phyloP scores from a whole-genome alignment of 2,888 invertebrate genomes.

The Eulithis testata region DNA sequence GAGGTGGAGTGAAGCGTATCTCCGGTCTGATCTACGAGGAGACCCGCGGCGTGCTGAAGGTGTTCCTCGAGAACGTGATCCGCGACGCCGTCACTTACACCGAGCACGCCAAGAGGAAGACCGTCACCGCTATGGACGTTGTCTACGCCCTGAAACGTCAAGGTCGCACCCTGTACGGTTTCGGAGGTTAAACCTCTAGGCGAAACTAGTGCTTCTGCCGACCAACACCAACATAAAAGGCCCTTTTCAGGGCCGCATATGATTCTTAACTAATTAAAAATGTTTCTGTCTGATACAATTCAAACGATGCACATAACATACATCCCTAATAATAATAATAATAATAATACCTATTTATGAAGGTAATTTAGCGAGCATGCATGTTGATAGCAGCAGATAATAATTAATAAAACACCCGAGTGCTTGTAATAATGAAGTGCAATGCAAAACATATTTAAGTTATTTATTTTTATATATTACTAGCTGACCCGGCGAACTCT shows the following conservation, averaged over 20 bases:
- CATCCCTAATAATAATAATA: too few relatives aligned
- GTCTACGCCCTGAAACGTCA: conserved; percentile 94
- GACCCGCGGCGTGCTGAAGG: conserved; percentile 90
- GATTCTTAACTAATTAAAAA: not conserved
- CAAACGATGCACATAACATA: not conserved
- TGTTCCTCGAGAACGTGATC: conserved; percentile 93
- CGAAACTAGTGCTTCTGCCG: too few relatives aligned
- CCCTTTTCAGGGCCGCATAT: conserved; percentile 4
- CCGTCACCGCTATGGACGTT: conserved; percentile 95
- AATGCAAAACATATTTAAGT: too few relatives aligned
- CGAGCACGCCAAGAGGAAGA: conserved; percentile 94
- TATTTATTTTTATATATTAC: too few relatives aligned
- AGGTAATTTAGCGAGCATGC: too few relatives aligned
- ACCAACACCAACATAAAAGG: not conserved
- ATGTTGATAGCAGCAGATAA: too few relatives aligned
- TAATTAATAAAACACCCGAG: too few relatives aligned
- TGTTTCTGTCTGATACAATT: not conserved
- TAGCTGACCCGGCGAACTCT: too few relatives aligned
- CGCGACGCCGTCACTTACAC: conserved; percentile 93
- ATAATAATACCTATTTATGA: too few relatives aligned
- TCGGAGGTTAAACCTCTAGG: not conserved
- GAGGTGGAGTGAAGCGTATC: conserved; percentile 85
- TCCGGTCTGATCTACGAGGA: conserved; percentile 93
- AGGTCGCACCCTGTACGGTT: conserved; percentile 63
- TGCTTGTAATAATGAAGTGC: too few relatives aligned